Conservation (phyloP, 2,888 invertebrate species). For the Pinctada fucata region DNA sequence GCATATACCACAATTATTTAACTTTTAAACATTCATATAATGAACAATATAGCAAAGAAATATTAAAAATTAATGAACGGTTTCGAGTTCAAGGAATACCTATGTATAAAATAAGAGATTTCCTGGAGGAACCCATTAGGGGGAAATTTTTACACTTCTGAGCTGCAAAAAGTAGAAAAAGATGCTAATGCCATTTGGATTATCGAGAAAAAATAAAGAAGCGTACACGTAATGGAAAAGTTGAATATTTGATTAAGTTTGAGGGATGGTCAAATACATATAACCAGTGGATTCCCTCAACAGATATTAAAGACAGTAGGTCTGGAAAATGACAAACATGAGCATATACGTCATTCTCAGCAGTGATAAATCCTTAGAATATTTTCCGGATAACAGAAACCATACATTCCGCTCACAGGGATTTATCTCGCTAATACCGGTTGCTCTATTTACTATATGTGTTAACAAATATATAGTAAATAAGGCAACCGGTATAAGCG, state of each 20-base stretch:
- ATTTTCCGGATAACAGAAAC: slow-evolving; percentile 28
- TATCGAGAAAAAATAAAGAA: slow-evolving; percentile 42
- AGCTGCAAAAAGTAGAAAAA: slow-evolving; percentile 40
- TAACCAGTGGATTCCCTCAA: slow-evolving; percentile 19
- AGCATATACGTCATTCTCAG: slow-evolving; percentile 24
- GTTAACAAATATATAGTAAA: too few species aligned
- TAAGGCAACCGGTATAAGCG: too few species aligned
- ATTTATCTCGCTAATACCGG: too few species aligned
- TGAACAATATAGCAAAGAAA: slow-evolving; percentile 20
- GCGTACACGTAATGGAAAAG: slow-evolving; percentile 36
- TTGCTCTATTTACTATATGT: too few species aligned
- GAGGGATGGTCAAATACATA: slow-evolving; percentile 27
- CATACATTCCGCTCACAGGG: too few species aligned
- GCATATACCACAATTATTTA: background rate
- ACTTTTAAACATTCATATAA: slow-evolving; percentile 12
- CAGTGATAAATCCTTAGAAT: slow-evolving; percentile 18
- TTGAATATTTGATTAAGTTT: slow-evolving; percentile 34
- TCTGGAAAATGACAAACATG: slow-evolving; percentile 9
- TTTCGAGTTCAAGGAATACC: slow-evolving; percentile 30
- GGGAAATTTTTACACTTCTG: slow-evolving; percentile 21
- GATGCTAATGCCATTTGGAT: slow-evolving; percentile 47
- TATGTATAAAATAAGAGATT: slow-evolving; percentile 22
- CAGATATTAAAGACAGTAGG: background rate
- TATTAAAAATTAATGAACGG: slow-evolving; percentile 26
- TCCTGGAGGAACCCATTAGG: slow-evolving; percentile 12